Conservation (phyloP, 1,140 invertebrate genomes). For the Drosophila nasuta region DNA sequence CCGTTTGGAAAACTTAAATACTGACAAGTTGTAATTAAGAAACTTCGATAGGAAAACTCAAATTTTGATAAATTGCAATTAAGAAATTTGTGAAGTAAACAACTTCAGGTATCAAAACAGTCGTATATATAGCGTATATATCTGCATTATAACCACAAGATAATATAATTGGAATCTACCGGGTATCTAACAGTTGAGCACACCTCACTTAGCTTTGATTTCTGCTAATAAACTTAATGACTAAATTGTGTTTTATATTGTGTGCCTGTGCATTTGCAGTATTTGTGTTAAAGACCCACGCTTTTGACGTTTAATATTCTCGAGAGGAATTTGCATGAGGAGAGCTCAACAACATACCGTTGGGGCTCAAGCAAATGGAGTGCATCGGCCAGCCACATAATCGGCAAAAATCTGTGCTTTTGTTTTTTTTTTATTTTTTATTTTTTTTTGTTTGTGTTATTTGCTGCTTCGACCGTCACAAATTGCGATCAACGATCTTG, state of each 20-base stretch:
- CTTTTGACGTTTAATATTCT: constrained; percentile 6
- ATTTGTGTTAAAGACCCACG: constrained; percentile 18
- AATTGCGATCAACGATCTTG: neutral
- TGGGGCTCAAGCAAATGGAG: constrained; percentile 65
- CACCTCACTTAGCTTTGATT: neutral
- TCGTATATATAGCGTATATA: too few relatives aligned
- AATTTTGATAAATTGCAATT: too few relatives aligned
- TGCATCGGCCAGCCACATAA: constrained; percentile 51
- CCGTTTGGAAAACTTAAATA: too few relatives aligned
- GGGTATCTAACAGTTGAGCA: too few relatives aligned
- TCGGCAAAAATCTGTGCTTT: neutral
- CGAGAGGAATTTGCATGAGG: constrained; percentile 37
- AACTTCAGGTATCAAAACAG: too few relatives aligned
- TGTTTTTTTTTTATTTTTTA: too few relatives aligned
- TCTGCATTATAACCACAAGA: too few relatives aligned
- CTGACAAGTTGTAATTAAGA: too few relatives aligned
- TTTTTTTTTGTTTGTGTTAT: too few relatives aligned
- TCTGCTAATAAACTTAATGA: constrained; percentile 8
- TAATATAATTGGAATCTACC: too few relatives aligned
- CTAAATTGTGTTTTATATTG: constrained; percentile 6
- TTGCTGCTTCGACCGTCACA: neutral
- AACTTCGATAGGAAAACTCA: too few relatives aligned
- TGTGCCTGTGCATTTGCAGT: neutral
- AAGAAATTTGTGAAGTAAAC: too few relatives aligned
- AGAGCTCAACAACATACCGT: constrained; percentile 53